Evolutionary conservation across 2,888 invertebrate genomes (phyloP), one percentile per base, ranked within the genome.

Genomic region (Heliconius sara): DNA sequence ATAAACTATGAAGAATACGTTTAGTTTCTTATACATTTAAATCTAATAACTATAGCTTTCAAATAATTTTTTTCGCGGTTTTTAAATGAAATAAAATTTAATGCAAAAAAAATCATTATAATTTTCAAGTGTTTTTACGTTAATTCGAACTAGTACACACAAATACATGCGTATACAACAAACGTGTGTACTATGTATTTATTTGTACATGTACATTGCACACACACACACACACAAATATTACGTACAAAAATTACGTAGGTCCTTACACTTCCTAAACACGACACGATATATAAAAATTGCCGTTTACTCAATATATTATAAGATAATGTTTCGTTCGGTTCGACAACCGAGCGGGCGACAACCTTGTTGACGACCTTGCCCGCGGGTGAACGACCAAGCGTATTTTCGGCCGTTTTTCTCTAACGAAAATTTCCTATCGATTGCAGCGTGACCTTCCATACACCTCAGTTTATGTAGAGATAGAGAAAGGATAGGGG

Each of bases 401-500:
- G 84, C 86, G 87, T 91, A 92, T 93, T 93, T 93, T 93, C 91
- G 90, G 91, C 86, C 88, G 89, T 91, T 93, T 93, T 93, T 93
- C 93, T 92, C 90, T 85, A 88, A 91, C 91, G 92, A 93, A 94
- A 94, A 93, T 91, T 91, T 85, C 80, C 84, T 85, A 86, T 84
- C 80, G 84, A 83, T 92, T 90, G 91, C 34, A n/a, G 13, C 72
- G 60, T 83, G 93, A 91, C 67, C 92, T 85, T 66, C 85, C 86
- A 16, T 80, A 57, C 86, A 84, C 79, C 86, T 78, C 85, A 47
- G 71, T 9, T 9, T 10, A 30, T 47, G 76, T 22, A 72, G n/a
- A 39, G 19, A 25, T 22, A 76, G 65, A 80, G 80, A 65, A 60
- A 60, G n/a, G n/a, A 60, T 19, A 60, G 10, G 10, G 19, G 9